Percentiles rank a stretch among this genome's conserved stretches.
Evolutionary conservation across 2,797 vertebrate species (phyloP).

Genomic region (Schizopygopsis pylzovi): DNA sequence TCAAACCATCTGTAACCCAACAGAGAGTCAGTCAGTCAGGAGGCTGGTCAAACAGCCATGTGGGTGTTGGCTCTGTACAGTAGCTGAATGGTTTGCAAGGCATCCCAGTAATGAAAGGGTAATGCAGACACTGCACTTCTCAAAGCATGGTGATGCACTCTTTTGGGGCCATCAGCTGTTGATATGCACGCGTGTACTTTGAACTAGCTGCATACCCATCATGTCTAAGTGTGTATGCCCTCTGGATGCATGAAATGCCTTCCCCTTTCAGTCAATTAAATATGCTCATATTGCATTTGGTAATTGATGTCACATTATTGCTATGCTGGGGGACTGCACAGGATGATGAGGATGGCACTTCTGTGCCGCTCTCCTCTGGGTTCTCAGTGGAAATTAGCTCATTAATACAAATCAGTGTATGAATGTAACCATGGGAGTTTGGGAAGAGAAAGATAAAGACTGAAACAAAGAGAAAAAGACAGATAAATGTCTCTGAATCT

Average conservation of each 20-base stretch:
- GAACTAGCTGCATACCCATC: conserved; percentile 70
- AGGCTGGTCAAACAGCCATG: conserved; percentile 62
- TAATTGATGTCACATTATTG: conserved; percentile 71
- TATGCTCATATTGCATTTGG: conserved; percentile 66
- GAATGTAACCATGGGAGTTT: conserved; percentile 57
- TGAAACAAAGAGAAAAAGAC: background rate
- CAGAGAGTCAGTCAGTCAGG: conserved; percentile 27
- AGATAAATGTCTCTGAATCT: background rate
- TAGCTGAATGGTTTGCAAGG: conserved; percentile 3
- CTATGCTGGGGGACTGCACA: conserved; percentile 62
- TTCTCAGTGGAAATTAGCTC: conserved; percentile 67
- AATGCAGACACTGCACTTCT: conserved; percentile 64
- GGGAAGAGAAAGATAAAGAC: conserved; percentile 1
- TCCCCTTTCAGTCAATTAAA: conserved; percentile 71
- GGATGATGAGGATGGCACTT: conserved; percentile 65
- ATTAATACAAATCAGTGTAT: conserved; percentile 66
- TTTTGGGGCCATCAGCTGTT: conserved; percentile 72
- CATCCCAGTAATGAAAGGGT: conserved; percentile 35
- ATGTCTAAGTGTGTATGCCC: conserved; percentile 46
- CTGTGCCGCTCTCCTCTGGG: conserved; percentile 62
- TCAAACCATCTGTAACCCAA: conserved; percentile 35
- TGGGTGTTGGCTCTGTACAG: conserved; percentile 15
- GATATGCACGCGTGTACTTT: conserved; percentile 59
- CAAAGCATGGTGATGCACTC: conserved; percentile 72
- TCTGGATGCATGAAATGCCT: conserved; percentile 53